Base-by-base conservation (phyloP, 2,113 vertebrate species). In the Bucco capensis region DNA sequence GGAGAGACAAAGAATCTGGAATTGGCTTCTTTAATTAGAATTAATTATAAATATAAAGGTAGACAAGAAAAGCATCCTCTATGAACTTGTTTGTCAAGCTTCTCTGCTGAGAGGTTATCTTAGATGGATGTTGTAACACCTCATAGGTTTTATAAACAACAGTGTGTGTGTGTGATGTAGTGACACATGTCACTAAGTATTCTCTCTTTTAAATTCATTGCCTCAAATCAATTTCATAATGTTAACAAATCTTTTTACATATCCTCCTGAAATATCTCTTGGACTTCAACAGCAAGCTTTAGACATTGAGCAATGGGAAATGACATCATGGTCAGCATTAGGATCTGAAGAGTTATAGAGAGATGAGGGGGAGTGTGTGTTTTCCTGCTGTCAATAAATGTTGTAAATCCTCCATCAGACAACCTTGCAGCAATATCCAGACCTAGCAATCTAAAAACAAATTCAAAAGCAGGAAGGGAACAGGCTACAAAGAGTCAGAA, bases 191-290 rank as follows among this genome's bases (percentile, higher is more conserved):
- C 83, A 91, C 56, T 40, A 61, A 93, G n/a, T 83, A 83, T 83
- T 80, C 72, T 95, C 46, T 87, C 17, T 23, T 94, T 94, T 94
- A 95, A 96, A 96, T 97, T 97, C 85, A 96, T 96, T 94, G 75
- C 91, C 93, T 54, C 90, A 80, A 95, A 95, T 79, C 2, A 15
- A 95, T 96, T 93, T 95, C 93, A 91, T 93, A 92, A 58, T 28
- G 85, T 93, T 96, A 97, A 96, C 92, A 96, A 97, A 96, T 96
- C 75, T 95, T 88, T 95, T 97, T 94, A 93, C 82, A 93, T 93
- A 92, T 95, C 85, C 72, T 92, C 54, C 71, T 86, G 76, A 95
- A 96, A 94, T 51, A 74, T 96, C 94, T 84, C 30, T 93, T 95
- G 3, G 3, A 51, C 70, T 95, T 96, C 88, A 89, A 77, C 69